phyloP scores from a whole-genome alignment of 1,140 invertebrate species.

The Acyrthosiphon pisum region DNA sequence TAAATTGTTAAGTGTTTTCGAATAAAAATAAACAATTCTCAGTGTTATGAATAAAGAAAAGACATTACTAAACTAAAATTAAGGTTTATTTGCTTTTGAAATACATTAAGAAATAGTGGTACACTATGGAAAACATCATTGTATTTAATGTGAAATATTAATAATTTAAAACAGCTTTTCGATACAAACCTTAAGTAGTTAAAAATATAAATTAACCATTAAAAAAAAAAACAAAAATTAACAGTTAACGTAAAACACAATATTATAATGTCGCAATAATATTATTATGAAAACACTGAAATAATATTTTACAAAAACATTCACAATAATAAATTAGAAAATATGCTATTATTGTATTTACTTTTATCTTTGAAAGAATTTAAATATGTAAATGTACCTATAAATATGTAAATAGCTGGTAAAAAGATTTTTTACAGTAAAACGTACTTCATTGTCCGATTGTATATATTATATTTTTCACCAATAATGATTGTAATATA shows the following conservation, averaged over 20 bases:
- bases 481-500: neutral
- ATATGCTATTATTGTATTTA: neutral
- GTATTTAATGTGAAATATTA: neutral
- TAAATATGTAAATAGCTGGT: neutral
- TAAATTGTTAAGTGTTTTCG: slow-evolving; percentile 36
- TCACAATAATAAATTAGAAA: neutral
- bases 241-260: neutral
- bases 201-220: neutral
- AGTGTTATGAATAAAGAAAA: neutral
- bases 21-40: slow-evolving; percentile 25
- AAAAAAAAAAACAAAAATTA: neutral
- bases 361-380: neutral
- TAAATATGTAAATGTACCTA: neutral
- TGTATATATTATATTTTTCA: neutral
- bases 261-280: neutral
- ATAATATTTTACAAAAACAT: neutral
- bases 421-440: neutral
- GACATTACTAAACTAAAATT: slow-evolving; percentile 15
- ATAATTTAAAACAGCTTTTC: neutral
- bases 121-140: neutral
- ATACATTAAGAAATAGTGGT: neutral
- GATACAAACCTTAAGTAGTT: neutral
- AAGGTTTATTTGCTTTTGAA: neutral
- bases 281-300: neutral
- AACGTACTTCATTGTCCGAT: neutral